These are phyloP conservation scores for Ardeotis arabs DNA, from an alignment of 2,113 vertebrate species.

Conservation along the genomic window DNA sequence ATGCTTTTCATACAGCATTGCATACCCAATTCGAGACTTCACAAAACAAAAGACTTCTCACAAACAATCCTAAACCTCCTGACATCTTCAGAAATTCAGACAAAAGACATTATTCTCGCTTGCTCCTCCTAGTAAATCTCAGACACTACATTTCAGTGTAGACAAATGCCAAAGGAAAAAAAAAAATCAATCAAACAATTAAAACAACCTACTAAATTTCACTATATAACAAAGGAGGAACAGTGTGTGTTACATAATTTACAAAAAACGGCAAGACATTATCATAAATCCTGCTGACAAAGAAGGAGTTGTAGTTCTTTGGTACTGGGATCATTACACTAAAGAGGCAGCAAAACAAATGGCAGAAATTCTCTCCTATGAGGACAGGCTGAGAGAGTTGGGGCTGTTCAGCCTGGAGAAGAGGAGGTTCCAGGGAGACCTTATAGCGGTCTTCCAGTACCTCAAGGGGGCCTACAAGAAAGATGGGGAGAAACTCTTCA, in stretches of 20 bases:
- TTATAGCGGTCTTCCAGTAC: no score
- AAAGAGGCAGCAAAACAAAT: slow-evolving; percentile 58
- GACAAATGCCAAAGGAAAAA: slow-evolving; percentile 62
- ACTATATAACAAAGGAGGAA: slow-evolving; percentile 67
- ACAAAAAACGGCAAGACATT: slow-evolving; percentile 74
- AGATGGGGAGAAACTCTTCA: no score
- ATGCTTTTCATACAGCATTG: not conserved
- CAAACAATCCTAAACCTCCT: slow-evolving; percentile 47
- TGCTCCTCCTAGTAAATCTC: slow-evolving; percentile 45
- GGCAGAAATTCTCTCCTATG: not conserved
- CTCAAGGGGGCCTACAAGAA: no score
- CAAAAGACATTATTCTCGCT: slow-evolving; percentile 21
- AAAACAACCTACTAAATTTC: slow-evolving; percentile 76
- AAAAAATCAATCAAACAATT: slow-evolving; percentile 79
- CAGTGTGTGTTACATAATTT: slow-evolving; percentile 72
- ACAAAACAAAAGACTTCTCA: slow-evolving; percentile 37
- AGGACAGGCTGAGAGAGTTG: no score
- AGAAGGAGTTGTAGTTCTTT: slow-evolving; percentile 60
- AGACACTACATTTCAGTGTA: slow-evolving; percentile 47
- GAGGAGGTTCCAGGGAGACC: no score
- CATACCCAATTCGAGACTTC: not conserved
- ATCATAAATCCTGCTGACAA: slow-evolving; percentile 72
- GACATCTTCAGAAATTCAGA: slow-evolving; percentile 42
- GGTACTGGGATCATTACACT: slow-evolving; percentile 51
- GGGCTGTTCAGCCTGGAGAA: no score